These are phyloP conservation scores for Dysidea cf. avara DNA, from an alignment of 37 sponge, comb jelly and placozoan species.

Conservation along the genomic window DNA sequence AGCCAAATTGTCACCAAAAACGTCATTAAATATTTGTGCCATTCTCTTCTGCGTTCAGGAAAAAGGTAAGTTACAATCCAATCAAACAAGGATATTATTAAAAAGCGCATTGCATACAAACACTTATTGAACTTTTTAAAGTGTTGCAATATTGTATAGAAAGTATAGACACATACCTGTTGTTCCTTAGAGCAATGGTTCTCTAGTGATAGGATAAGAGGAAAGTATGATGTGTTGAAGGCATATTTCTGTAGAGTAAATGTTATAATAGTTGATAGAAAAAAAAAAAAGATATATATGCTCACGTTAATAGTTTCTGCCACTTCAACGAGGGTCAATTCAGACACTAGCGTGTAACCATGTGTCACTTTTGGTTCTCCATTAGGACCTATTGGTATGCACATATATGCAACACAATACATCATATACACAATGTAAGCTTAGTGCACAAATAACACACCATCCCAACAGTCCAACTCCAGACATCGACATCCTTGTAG, in stretches of 20 bases:
- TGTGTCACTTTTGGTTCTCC: slow-evolving; percentile 77
- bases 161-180: slow-evolving; percentile 21
- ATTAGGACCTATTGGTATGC: slow-evolving; percentile 41
- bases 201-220: slow-evolving; percentile 80
- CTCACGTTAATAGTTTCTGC: slow-evolving; percentile 37
- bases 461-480: slow-evolving; percentile 85
- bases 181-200: slow-evolving; percentile 70
- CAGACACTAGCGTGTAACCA: slow-evolving; percentile 84
- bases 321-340: slow-evolving; percentile 77
- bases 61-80: neutral
- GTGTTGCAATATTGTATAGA: too few species aligned
- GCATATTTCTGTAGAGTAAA: slow-evolving; percentile 83
- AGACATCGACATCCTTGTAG: slow-evolving; percentile 82
- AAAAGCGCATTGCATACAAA: too few species aligned
- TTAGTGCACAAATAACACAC: neutral
- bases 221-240: slow-evolving; percentile 57
- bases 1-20: slow-evolving; percentile 37
- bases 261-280: neutral
- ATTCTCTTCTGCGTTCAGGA: neutral
- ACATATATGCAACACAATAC: too few species aligned
- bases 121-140: too few species aligned
- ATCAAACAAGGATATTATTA: too few species aligned
- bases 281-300: neutral
- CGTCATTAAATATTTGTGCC: slow-evolving; percentile 15
- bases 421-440: neutral